Conservation (phyloP, 2,888 invertebrate species). For the Zygogramma bicolorata region DNA sequence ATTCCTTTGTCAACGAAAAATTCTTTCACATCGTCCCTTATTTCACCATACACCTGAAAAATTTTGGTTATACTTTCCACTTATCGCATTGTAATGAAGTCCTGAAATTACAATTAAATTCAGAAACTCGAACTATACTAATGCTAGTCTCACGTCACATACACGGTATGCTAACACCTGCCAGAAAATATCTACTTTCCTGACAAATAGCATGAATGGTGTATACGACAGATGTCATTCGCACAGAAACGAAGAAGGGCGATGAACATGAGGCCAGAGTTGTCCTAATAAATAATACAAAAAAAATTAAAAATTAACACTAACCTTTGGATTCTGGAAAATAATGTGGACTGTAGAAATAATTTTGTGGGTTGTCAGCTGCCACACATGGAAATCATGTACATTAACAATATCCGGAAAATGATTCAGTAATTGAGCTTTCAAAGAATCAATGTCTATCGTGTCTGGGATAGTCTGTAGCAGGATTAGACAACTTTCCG, state of each 20-base stretch:
- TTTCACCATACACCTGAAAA: slow-evolving; percentile 69
- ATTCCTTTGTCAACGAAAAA: slow-evolving; percentile 87
- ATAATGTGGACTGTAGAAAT: slow-evolving; percentile 89
- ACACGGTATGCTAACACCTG: no score
- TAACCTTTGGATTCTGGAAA: slow-evolving; percentile 74
- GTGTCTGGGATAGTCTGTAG: slow-evolving; percentile 94
- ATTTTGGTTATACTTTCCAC: background rate
- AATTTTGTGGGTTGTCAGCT: slow-evolving; percentile 81
- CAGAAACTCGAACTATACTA: no score
- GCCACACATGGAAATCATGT: slow-evolving; percentile 93
- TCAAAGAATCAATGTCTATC: slow-evolving; percentile 81
- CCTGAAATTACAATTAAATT: no score
- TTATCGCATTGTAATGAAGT: background rate
- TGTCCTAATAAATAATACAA: no score
- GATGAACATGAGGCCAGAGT: no score
- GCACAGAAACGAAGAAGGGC: no score
- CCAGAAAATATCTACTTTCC: no score
- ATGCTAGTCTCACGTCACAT: no score
- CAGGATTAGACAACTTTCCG: slow-evolving; percentile 88
- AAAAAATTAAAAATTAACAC: no score
- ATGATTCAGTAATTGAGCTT: slow-evolving; percentile 73
- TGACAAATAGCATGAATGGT: no score
- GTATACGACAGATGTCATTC: no score
- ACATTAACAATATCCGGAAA: slow-evolving; percentile 82
- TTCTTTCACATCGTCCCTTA: slow-evolving; percentile 74